Conservation (phyloP, 1,140 invertebrate genomes). For the Trachymyrmex cornetzi region DNA sequence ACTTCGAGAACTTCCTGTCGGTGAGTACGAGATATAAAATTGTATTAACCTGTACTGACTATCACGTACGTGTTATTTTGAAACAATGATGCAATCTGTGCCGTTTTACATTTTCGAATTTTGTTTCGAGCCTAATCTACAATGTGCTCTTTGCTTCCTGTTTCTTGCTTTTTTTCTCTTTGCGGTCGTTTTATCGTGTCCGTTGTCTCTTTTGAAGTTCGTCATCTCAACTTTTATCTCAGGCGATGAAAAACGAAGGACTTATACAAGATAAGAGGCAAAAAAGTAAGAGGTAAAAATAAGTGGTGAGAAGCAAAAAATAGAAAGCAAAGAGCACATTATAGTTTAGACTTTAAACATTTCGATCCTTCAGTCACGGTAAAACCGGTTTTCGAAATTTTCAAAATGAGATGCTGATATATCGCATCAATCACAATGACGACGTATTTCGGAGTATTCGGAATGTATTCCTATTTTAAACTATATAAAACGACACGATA, state of each 20-base stretch:
- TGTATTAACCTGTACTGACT: neutral
- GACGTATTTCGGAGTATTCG: neutral
- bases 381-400: neutral
- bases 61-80: neutral
- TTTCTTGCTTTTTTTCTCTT: too few species aligned
- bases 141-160: too few species aligned
- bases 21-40: neutral
- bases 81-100: neutral
- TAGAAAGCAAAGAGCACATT: too few species aligned
- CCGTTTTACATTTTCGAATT: neutral
- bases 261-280: too few species aligned
- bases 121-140: neutral
- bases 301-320: too few species aligned
- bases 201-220: too few species aligned
- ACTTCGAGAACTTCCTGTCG: neutral
- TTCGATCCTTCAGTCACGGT: neutral
- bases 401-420: neutral
- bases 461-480: neutral
- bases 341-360: too few species aligned
- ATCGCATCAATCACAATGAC: neutral
- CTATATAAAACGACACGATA: neutral
- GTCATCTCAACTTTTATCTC: too few species aligned
- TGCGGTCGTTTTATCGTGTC: too few species aligned
- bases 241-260: too few species aligned
- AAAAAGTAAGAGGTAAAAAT: too few species aligned